phyloP scores from a whole-genome alignment of 2,113 vertebrate genomes.

The Calidris pygmaea region DNA sequence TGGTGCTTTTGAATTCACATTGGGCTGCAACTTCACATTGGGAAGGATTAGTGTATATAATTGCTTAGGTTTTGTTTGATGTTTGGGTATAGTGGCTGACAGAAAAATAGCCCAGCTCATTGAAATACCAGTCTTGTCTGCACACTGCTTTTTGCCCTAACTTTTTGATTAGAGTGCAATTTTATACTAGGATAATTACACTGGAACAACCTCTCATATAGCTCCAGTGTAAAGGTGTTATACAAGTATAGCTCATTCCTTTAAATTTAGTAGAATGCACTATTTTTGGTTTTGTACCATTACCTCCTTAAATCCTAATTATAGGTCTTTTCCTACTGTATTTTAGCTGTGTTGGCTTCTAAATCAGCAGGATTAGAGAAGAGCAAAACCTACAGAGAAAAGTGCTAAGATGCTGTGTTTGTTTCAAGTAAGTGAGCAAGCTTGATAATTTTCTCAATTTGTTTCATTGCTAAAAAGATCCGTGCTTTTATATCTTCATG shows the following conservation, averaged over 20 bases:
- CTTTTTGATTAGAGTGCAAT: slow-evolving; percentile 29
- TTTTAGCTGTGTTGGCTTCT: not conserved
- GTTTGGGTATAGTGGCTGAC: slow-evolving; percentile 43
- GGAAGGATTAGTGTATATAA: slow-evolving; percentile 53
- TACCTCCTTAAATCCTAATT: slow-evolving; percentile 29
- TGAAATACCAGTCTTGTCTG: slow-evolving; percentile 40
- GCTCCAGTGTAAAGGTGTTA: not conserved
- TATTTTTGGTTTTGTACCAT: not conserved
- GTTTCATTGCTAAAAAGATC: not conserved
- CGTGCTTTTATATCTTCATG: not conserved
- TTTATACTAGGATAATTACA: slow-evolving; percentile 19
- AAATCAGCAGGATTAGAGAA: not conserved
- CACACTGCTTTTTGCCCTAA: slow-evolving; percentile 30
- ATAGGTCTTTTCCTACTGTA: not conserved
- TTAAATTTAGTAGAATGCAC: not conserved
- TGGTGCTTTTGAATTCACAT: slow-evolving; percentile 53
- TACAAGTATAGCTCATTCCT: not conserved
- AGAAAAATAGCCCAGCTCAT: slow-evolving; percentile 35
- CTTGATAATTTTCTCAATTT: not conserved
- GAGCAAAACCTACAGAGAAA: not conserved
- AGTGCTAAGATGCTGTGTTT: not conserved
- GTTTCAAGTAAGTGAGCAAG: not conserved
- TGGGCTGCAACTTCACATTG: slow-evolving; percentile 44
- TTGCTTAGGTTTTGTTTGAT: slow-evolving; percentile 55
- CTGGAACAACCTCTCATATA: not conserved